phyloP scores from a whole-genome alignment of 2,888 invertebrate species.

The Petrolisthes manimaculis region DNA sequence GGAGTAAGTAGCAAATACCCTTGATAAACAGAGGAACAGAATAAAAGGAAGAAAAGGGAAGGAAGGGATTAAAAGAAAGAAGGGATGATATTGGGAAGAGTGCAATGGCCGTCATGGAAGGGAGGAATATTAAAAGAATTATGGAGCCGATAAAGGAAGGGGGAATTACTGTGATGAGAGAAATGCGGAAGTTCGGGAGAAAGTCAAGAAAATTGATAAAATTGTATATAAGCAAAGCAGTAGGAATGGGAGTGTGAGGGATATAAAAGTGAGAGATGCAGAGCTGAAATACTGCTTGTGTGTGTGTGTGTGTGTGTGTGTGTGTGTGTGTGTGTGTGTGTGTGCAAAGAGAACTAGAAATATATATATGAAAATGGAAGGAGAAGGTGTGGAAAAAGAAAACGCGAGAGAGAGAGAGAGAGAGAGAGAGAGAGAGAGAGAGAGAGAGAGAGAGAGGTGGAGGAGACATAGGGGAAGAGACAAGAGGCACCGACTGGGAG shows the following conservation, averaged over 20 bases:
- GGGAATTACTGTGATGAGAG: neutral
- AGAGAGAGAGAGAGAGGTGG: slow-evolving; percentile 12
- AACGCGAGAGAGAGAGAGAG: neutral
- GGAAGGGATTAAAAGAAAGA: neutral
- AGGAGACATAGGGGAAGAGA: neutral
- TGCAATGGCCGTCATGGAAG: neutral
- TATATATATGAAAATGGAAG: neutral
- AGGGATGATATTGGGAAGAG: neutral
- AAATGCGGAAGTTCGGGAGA: neutral
- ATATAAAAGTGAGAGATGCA: neutral
- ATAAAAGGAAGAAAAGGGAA: neutral
- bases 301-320: neutral
- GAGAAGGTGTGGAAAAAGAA: neutral
- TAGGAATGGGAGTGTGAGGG: neutral
- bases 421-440: neutral
- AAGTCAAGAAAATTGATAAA: too few species aligned
- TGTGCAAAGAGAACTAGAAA: neutral
- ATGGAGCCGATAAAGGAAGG: neutral
- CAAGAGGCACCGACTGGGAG: neutral
- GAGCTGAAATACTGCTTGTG: neutral
- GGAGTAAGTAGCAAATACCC: neutral
- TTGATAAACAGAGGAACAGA: neutral
- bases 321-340: neutral
- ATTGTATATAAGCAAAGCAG: too few species aligned
- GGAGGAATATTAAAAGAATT: neutral